Conservation (phyloP, 2,888 invertebrate genomes). For the Troilus luridus region DNA sequence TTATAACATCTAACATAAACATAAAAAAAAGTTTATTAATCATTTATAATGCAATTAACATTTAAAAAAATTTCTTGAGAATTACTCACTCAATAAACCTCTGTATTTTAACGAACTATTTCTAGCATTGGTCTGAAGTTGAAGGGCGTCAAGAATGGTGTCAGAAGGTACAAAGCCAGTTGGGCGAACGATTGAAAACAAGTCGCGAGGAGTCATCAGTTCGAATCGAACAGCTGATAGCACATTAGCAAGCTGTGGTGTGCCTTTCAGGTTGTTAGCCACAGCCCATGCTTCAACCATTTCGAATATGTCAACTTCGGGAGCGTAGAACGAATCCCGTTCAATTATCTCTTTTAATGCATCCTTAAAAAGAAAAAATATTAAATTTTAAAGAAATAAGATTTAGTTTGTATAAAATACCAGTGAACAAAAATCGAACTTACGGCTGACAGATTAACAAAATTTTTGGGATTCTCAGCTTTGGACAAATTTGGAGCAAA, state of each 20-base stretch:
- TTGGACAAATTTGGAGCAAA: constrained; percentile 71
- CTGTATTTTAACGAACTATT: constrained; percentile 87
- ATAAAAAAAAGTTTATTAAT: neutral
- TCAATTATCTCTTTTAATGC: constrained; percentile 88
- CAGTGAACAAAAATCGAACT: constrained; percentile 67
- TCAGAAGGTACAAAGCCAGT: constrained; percentile 90
- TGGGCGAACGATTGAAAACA: constrained; percentile 90
- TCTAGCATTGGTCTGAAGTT: constrained; percentile 84
- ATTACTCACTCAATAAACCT: constrained; percentile 79
- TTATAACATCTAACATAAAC: no score
- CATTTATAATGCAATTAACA: neutral
- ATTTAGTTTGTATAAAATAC: neutral
- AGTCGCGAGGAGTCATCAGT: constrained; percentile 88
- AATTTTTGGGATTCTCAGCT: constrained; percentile 50
- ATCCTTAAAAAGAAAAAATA: constrained; percentile 70
- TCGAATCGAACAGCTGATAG: constrained; percentile 76
- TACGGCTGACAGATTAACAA: constrained; percentile 83
- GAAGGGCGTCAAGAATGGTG: constrained; percentile 93
- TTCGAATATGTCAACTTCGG: constrained; percentile 94
- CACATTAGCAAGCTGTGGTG: constrained; percentile 59
- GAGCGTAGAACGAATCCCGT: constrained; percentile 95
- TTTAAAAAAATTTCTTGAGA: neutral
- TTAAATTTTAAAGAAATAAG: neutral
- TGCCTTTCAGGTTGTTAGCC: constrained; percentile 74
- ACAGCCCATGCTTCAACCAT: constrained; percentile 91